Evolutionary conservation across 1,140 invertebrate species (phyloP).

Genomic region (Euschistus heros): DNA sequence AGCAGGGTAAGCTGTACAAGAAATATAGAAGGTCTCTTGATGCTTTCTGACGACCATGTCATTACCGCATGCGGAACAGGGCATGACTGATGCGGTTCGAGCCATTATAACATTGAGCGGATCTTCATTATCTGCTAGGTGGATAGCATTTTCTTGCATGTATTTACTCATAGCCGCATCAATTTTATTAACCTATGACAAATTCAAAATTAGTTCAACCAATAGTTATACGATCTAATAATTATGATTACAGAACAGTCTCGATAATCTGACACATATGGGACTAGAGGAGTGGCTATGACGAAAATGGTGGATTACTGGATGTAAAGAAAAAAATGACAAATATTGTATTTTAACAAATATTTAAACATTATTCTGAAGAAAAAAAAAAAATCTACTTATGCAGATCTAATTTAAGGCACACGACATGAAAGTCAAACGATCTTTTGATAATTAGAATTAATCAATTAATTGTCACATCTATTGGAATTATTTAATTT

Average conservation of each 20-base stretch:
- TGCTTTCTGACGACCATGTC: conserved; percentile 58
- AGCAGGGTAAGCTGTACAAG: conserved; percentile 63
- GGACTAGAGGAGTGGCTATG: too few species aligned
- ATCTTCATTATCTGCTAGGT: conserved; percentile 30
- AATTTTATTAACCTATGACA: conserved; percentile 47
- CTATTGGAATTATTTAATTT: too few species aligned
- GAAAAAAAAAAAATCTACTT: too few species aligned
- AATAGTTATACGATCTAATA: not conserved
- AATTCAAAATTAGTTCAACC: conserved; percentile 2
- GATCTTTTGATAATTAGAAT: too few species aligned
- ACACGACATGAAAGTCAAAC: too few species aligned
- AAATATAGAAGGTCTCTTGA: conserved; percentile 59
- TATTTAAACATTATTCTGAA: too few species aligned
- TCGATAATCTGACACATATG: too few species aligned
- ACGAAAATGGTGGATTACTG: too few species aligned
- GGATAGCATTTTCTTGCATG: conserved; percentile 39
- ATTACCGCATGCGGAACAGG: conserved; percentile 65
- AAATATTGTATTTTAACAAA: too few species aligned
- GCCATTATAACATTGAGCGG: conserved; percentile 10
- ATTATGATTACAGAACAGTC: conserved; percentile 1
- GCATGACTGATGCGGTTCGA: conserved; percentile 42
- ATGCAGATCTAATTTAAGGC: too few species aligned
- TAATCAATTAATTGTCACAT: too few species aligned
- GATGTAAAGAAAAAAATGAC: too few species aligned
- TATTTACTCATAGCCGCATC: conserved; percentile 49